Base-by-base conservation (phyloP, 2,113 vertebrate genomes). In the Xiphias gladius region DNA sequence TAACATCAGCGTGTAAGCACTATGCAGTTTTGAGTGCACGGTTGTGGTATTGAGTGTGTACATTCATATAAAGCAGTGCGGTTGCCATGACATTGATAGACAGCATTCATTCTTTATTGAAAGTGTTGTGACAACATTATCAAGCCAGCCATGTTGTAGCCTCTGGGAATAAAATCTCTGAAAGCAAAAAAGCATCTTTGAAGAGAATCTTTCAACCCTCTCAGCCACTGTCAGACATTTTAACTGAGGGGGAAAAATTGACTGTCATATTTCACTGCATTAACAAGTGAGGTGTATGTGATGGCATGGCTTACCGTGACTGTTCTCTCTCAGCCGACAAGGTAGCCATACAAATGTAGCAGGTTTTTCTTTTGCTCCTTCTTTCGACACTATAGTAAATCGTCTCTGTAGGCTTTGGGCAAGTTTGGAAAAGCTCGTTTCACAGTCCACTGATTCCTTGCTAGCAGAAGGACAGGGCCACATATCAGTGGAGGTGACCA, bases 341-440 rank as follows among this genome's bases (percentile, higher is more conserved):
- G 79, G 65, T 69, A 67, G 68, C 57, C 7, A 78, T 58, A 75
- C 43, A 78, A 73, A 74, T 80, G 22, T 84, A 43, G 0, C 71
- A 30, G 71, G 46, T 76, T 83, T n/a, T 73, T 87, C 37, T 54
- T 57, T 37, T 69, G 37, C 59, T 59, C 26, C 83, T 64, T 62
- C 58, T 73, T 78, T 85, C 37, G 68, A 84, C 80, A 76, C 79
- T 62, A 20, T 37, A 84, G 77, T 90, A 91, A 91, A 92, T 90
- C 83, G 57, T 87, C 76, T 89, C 79, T 78, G 83, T 86, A 79
- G 82, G 72, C 76, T 88, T 87, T 82, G 75, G 84, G 76, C 81
- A 84, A 88, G 86, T 91, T 91, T 82, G 69, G 67, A 91, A 88
- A 90, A 93, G 86, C 91, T 91, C 1, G 88, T 92, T 93, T 92